Percentiles rank a stretch among this genome's conserved stretches.
Conservation (phyloP, 2,888 invertebrate species). For the Heliconius cydno region DNA sequence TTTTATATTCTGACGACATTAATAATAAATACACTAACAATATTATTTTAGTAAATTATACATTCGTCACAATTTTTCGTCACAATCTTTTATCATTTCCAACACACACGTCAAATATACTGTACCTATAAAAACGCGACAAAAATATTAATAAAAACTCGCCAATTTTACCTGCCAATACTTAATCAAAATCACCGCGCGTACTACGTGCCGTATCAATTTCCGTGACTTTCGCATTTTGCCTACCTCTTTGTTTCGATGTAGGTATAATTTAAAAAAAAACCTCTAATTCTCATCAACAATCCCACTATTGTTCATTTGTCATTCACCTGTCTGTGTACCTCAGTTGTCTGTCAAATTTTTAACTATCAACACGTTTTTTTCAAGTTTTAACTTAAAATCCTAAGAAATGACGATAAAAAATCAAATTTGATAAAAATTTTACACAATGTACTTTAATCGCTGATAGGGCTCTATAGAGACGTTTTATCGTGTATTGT, state of each 20-base stretch:
- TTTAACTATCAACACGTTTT: not conserved
- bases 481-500: constrained; percentile 43
- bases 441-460: constrained; percentile 41
- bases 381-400: not conserved
- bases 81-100: too few species aligned
- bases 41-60: too few species aligned
- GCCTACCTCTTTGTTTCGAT: constrained; percentile 48
- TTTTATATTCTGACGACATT: too few species aligned
- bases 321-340: not conserved
- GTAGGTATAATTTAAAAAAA: constrained; percentile 16
- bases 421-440: constrained; percentile 8
- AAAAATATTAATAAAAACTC: not conserved
- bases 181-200: not conserved
- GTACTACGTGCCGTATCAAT: constrained; percentile 63
- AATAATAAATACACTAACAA: too few species aligned
- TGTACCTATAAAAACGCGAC: not conserved
- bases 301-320: constrained; percentile 42
- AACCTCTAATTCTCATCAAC: constrained; percentile 45
- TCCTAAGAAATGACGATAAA: not conserved
- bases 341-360: not conserved
- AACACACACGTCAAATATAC: too few species aligned
- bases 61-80: too few species aligned
- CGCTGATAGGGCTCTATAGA: constrained; percentile 47
- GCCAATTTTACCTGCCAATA: not conserved
- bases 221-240: constrained; percentile 60